Evolutionary conservation across 2,113 vertebrate genomes (phyloP).

Genomic region (Prionailurus bengalensis): DNA sequence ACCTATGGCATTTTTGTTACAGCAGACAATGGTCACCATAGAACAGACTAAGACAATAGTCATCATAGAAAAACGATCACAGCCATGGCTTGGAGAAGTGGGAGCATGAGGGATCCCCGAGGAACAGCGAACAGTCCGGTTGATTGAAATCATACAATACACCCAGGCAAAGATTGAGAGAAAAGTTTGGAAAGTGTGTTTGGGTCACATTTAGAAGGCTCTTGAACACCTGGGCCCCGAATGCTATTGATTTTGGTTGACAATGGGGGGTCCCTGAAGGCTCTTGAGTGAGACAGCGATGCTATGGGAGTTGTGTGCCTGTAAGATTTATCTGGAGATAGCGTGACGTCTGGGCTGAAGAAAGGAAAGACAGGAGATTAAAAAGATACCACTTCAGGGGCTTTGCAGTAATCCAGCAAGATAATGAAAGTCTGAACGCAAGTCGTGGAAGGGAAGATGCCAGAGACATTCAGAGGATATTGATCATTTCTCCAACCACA

Average conservation of each 20-base stretch:
- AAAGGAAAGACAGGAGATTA: slow-evolving; percentile 50
- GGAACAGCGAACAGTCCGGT: not conserved
- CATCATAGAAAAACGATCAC: not conserved
- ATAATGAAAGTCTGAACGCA: slow-evolving; percentile 57
- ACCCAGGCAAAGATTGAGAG: not conserved
- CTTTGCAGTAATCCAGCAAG: slow-evolving; percentile 60
- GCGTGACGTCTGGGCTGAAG: not conserved
- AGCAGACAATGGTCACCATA: not conserved
- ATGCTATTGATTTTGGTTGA: not conserved
- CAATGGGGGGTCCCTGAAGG: not conserved
- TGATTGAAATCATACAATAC: not conserved
- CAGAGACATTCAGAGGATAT: slow-evolving; percentile 1
- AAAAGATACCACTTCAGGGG: not conserved
- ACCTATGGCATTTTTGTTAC: not conserved
- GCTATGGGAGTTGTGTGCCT: not conserved
- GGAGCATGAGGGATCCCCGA: not conserved
- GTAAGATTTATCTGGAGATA: slow-evolving; percentile 13
- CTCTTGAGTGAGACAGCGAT: slow-evolving; percentile 16
- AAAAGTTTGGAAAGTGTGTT: not conserved
- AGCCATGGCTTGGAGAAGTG: not conserved
- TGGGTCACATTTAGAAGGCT: not conserved
- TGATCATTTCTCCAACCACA: slow-evolving; percentile 3
- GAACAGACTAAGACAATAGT: not conserved
- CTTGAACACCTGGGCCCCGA: not conserved
- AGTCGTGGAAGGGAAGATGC: not conserved